Evolutionary conservation across 2,113 vertebrate species (phyloP).

Genomic region (Edolisoma coerulescens): DNA sequence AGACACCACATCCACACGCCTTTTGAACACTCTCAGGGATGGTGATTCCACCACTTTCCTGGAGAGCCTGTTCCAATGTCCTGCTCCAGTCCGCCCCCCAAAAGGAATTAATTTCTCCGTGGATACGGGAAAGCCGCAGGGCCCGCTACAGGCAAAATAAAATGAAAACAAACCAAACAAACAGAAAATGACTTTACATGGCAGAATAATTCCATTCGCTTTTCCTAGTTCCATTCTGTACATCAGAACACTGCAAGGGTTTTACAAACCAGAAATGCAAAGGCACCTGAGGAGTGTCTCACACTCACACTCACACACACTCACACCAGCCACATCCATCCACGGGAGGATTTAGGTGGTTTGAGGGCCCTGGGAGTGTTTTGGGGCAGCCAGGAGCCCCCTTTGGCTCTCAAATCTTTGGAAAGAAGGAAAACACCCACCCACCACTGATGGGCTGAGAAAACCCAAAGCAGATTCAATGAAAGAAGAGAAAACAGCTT

Average conservation of each 20-base stretch:
- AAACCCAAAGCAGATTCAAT: background rate
- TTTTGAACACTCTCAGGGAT: background rate
- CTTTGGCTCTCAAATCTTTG: background rate
- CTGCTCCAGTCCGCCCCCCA: background rate
- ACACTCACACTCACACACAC: background rate
- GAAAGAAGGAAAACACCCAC: background rate
- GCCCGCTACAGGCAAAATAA: background rate
- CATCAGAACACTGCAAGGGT: slow-evolving; percentile 26
- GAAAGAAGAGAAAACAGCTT: background rate
- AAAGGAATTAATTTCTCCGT: accelerated
- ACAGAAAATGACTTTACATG: background rate
- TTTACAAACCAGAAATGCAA: slow-evolving; percentile 27
- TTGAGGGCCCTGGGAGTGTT: background rate
- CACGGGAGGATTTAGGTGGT: background rate
- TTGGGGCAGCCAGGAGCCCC: background rate
- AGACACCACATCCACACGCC: too few species aligned
- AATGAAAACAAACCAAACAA: background rate
- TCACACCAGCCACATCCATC: background rate
- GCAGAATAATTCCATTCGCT: background rate
- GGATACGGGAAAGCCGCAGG: accelerated
- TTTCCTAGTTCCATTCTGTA: slow-evolving; percentile 20
- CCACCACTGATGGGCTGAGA: background rate
- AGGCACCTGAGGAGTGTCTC: slow-evolving; percentile 62
- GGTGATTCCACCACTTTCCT: background rate
- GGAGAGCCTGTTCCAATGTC: background rate